A percentile compares a stretch with the other conserved stretches of the same genome.
Conservation (phyloP, 2,888 invertebrate species). For the Eupithecia abbreviata region DNA sequence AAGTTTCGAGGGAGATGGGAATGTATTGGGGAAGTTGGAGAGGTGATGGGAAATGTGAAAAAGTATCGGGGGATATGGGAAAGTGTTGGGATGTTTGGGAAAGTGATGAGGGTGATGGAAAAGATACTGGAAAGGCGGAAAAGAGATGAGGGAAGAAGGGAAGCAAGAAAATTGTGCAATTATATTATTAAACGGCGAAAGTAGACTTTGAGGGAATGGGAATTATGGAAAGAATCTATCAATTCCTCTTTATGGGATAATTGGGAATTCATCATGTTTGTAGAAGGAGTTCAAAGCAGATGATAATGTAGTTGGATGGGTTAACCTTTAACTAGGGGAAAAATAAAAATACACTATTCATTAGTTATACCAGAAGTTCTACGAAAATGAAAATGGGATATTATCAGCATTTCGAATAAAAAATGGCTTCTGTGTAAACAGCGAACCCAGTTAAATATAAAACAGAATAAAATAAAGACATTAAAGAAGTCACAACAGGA, state of each 20-base stretch:
- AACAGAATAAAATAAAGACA: constrained; percentile 21
- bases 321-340: not conserved
- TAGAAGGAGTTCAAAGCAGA: not conserved
- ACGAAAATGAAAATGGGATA: not conserved
- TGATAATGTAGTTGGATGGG: not conserved
- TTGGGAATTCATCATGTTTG: not conserved
- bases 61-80: not conserved
- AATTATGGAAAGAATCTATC: not conserved
- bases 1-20: not conserved
- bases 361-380: not conserved
- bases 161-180: not conserved
- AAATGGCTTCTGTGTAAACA: not conserved
- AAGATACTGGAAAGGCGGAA: not conserved
- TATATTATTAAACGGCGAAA: not conserved
- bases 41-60: not conserved
- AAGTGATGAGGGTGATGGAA: not conserved
- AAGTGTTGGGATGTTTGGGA: not conserved
- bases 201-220: not conserved
- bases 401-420: not conserved
- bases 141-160: not conserved
- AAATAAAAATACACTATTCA: not conserved
- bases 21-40: not conserved
- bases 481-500: constrained; percentile 33
- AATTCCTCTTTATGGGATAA: not conserved
- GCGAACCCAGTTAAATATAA: constrained; percentile 2